phyloP scores from a whole-genome alignment of 35 echinoderm and acorn worm genomes.

The Hemicentrotus pulcherrimus region DNA sequence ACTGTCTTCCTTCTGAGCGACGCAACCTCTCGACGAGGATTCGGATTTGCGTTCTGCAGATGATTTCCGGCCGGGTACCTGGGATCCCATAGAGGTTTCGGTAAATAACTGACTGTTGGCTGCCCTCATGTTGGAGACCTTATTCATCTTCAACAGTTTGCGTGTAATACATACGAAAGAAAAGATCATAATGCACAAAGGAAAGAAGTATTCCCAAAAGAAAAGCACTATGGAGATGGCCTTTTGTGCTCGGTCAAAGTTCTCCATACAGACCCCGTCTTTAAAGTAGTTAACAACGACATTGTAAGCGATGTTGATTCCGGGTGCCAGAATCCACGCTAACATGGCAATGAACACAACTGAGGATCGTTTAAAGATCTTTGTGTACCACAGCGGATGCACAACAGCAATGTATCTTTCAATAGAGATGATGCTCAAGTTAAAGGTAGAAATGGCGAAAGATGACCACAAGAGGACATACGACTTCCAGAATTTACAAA shows the following conservation, averaged over 20 bases:
- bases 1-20: neutral
- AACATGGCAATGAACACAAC: neutral
- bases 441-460: conserved; percentile 41
- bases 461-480: conserved; percentile 21
- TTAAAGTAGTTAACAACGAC: neutral
- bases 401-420: conserved; percentile 35
- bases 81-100: neutral
- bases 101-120: neutral
- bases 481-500: conserved; percentile 41
- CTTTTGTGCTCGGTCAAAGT: neutral
- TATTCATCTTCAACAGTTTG: conserved; percentile 39
- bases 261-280: conserved; percentile 14
- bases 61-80: neutral
- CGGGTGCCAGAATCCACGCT: neutral
- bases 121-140: neutral
- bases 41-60: neutral
- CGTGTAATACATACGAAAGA: conserved; percentile 25
- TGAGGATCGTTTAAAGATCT: conserved; percentile 28
- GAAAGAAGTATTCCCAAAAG: conserved; percentile 46
- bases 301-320: conserved; percentile 50
- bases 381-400: neutral
- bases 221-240: conserved; percentile 11
- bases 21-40: neutral
- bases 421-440: conserved; percentile 22
- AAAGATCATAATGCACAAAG: conserved; percentile 20